Evolutionary conservation across 2,113 vertebrate genomes (phyloP), one percentile per base, ranked within the genome.

Genomic region (Perognathus longimembris): DNA sequence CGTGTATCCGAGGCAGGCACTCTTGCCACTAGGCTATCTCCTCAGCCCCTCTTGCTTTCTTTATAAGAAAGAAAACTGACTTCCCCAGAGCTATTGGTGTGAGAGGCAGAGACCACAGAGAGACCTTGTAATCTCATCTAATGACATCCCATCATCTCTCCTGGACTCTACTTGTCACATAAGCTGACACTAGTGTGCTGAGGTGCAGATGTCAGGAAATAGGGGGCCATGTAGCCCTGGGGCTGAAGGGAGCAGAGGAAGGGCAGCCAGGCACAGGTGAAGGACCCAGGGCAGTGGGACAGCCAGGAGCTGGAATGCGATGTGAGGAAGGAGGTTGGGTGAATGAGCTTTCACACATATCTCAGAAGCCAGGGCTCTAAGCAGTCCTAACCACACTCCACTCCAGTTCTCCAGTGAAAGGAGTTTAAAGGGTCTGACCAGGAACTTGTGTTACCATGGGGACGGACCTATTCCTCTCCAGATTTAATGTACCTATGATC

Each of bases 381-480:
- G 42, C 11, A 21, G 32, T 12, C 54, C 59, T 73, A 38, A 30
- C 10, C 28, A 8, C 5, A 2, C 42, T 34, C 77, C 28, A 26
- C 26, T 14, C 14, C 98, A 97, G 98, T 98, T 99, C 98, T 98
- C 99, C 98, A 99, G 98, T 98, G 98, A 99, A 98, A 99, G 98
- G 98, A 98, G 98, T 99, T 99, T 99, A 99, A 98, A 98, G 98
- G 98, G 97, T 98, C 97, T 96, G 98, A 97, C 97, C 97, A 90
- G 97, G 94, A 95, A 96, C 97, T 98, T 98, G 97, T 96, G 98
- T 98, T 97, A 81, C 98, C 97, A 97, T 97, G 98, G 98, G n/a
- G n/a, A n/a, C n/a, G 92, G 97, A 99, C 98, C 95, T 90, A 98
- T 97, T 98, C 98, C 99, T 98, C 98, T 98, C 98, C 98, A 98